Percentiles rank a stretch among this genome's conserved stretches.
These are phyloP conservation scores for Sphaeramia orbicularis DNA, from an alignment of 2,797 vertebrate genomes.

Conservation along the genomic window DNA sequence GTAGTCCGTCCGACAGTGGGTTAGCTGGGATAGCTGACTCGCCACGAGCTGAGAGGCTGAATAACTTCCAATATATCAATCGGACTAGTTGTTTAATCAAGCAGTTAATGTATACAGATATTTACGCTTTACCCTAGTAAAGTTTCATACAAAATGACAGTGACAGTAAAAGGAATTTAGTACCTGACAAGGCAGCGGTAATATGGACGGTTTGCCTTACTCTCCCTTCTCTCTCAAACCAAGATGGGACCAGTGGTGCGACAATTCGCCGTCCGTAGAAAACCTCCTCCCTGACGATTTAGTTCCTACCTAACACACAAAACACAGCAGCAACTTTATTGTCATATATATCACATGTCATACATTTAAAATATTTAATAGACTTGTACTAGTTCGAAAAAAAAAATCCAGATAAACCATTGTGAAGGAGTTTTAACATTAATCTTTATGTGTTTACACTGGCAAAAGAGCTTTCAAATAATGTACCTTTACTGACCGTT, in stretches of 20 bases:
- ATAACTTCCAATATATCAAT: conserved; percentile 40
- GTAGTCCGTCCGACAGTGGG: conserved; percentile 60
- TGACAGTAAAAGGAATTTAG: conserved; percentile 46
- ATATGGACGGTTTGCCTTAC: conserved; percentile 85
- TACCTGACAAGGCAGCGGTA: conserved; percentile 90
- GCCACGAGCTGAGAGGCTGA: conserved; percentile 38
- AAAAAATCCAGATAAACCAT: no score
- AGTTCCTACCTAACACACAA: conserved; percentile 65
- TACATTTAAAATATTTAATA: no score
- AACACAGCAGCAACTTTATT: background rate
- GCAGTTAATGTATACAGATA: background rate
- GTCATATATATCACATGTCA: background rate
- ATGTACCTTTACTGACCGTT: no score
- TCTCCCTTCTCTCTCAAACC: conserved; percentile 83
- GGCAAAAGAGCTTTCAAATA: no score
- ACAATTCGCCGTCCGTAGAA: conserved; percentile 67
- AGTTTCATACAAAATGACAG: conserved; percentile 60
- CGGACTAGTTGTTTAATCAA: conserved; percentile 16
- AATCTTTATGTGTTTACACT: no score
- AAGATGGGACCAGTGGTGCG: conserved; percentile 87
- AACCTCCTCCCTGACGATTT: conserved; percentile 34
- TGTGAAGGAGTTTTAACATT: no score
- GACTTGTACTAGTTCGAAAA: no score
- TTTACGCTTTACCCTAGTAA: background rate
- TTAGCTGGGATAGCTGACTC: conserved; percentile 45